A percentile compares a stretch with the other conserved stretches of the same genome.
Evolutionary conservation across 2,888 invertebrate species (phyloP).

Genomic region (Drosophila meridionalis): DNA sequence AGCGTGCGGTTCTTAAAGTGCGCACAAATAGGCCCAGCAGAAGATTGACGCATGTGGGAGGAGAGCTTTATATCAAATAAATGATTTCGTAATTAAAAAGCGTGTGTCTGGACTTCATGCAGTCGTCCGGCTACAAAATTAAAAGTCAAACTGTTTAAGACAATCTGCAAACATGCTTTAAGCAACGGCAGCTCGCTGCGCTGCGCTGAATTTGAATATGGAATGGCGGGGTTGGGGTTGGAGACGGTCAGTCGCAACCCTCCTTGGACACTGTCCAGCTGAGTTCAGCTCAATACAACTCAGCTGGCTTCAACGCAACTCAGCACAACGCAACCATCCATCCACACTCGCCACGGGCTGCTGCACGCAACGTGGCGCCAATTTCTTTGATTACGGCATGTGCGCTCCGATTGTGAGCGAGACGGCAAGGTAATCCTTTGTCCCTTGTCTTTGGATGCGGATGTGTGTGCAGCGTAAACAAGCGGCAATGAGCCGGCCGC

Average conservation of each 20-base stretch:
- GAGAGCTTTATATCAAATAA: neutral
- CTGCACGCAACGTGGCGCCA: constrained; percentile 77
- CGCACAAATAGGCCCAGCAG: constrained; percentile 13
- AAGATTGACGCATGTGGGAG: neutral
- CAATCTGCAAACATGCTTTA: constrained; percentile 72
- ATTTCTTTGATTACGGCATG: constrained; percentile 79
- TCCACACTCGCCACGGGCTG: constrained; percentile 62
- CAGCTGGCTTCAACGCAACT: constrained; percentile 25
- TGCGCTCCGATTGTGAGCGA: constrained; percentile 42
- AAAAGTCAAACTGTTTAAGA: constrained; percentile 83
- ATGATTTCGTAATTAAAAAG: constrained; percentile 67
- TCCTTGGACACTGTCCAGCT: constrained; percentile 56
- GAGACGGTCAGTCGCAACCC: constrained; percentile 65
- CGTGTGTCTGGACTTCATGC: constrained; percentile 3
- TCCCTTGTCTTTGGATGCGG: constrained; percentile 64
- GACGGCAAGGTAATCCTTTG: constrained; percentile 64
- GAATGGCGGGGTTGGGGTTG: constrained; percentile 14
- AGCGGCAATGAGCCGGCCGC: constrained; percentile 56
- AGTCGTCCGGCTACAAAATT: constrained; percentile 59
- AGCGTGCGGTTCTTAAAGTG: constrained; percentile 36
- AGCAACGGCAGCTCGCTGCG: constrained; percentile 63
- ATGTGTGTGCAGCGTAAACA: constrained; percentile 47
- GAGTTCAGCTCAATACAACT: constrained; percentile 35
- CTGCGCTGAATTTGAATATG: constrained; percentile 71
- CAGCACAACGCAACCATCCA: constrained; percentile 17